A percentile compares a stretch with the other conserved stretches of the same genome.
Evolutionary conservation across 2,113 vertebrate species (phyloP).

Genomic region (Scortum barcoo): DNA sequence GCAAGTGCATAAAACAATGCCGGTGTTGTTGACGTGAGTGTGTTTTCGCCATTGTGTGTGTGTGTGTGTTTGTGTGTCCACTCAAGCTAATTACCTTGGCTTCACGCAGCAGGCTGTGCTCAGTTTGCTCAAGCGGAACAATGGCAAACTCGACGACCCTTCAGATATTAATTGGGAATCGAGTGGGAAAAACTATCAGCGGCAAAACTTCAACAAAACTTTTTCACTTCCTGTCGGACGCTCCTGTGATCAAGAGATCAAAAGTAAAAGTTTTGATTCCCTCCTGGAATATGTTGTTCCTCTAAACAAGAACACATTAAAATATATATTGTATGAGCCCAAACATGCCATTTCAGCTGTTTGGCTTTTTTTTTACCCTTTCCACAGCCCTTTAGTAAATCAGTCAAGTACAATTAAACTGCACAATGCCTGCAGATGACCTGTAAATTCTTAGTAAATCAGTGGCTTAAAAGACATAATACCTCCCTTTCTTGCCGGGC

Average conservation of each 20-base stretch:
- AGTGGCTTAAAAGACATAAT: too few species aligned
- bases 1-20: not conserved
- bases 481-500: too few species aligned
- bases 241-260: not conserved
- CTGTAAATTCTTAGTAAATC: not conserved
- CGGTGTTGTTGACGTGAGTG: not conserved
- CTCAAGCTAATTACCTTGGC: constrained; percentile 30
- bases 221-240: not conserved
- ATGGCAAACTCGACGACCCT: not conserved
- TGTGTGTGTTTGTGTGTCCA: constrained; percentile 7
- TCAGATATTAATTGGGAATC: constrained; percentile 46
- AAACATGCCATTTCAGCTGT: too few species aligned
- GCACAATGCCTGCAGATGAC: not conserved
- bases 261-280: not conserved
- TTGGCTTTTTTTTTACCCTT: too few species aligned
- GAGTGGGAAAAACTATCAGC: not conserved
- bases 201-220: not conserved
- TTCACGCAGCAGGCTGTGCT: not conserved
- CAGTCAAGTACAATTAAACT: not conserved
- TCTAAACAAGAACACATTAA: too few species aligned
- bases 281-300: not conserved
- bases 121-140: constrained; percentile 27
- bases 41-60: not conserved
- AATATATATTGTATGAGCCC: too few species aligned
- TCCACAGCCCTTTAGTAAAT: too few species aligned